These are phyloP conservation scores for Paedocypris micromegethes DNA, from an alignment of 2,797 vertebrate species.

Conservation along the genomic window DNA sequence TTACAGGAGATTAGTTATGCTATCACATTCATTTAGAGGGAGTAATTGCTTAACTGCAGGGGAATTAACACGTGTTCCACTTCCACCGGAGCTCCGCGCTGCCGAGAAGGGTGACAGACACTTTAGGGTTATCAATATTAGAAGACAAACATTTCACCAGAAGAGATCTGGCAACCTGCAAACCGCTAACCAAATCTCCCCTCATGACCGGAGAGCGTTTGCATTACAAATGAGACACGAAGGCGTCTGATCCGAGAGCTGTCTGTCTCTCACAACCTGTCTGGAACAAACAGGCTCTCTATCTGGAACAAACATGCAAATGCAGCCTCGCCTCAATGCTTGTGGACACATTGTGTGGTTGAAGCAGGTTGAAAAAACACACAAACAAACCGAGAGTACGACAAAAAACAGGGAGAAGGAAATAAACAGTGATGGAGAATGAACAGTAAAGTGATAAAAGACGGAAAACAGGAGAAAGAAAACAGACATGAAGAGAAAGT, in stretches of 20 bases:
- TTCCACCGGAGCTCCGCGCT: constrained; percentile 55
- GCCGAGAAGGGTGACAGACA: constrained; percentile 39
- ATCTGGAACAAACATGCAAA: constrained; percentile 29
- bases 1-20: constrained; percentile 76
- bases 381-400: too few species aligned
- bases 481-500: too few species aligned
- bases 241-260: constrained; percentile 29
- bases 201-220: constrained; percentile 28
- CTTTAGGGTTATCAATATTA: constrained; percentile 37
- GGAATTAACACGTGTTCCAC: constrained; percentile 66
- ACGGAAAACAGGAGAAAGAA: too few species aligned
- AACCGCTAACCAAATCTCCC: constrained; percentile 37
- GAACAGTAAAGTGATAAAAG: too few species aligned
- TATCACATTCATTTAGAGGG: constrained; percentile 73
- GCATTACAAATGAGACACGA: constrained; percentile 38
- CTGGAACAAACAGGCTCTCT: constrained; percentile 10
- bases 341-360: background rate
- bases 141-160: constrained; percentile 26
- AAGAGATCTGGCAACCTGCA: constrained; percentile 25
- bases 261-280: constrained; percentile 19
- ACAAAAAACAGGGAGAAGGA: too few species aligned
- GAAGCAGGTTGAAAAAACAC: too few species aligned
- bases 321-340: background rate
- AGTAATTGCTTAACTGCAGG: constrained; percentile 74
- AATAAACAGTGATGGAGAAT: too few species aligned